A percentile compares a stretch with the other conserved stretches of the same genome.
Conservation (phyloP, 2,113 vertebrate species). For the Apaloderma vittatum region DNA sequence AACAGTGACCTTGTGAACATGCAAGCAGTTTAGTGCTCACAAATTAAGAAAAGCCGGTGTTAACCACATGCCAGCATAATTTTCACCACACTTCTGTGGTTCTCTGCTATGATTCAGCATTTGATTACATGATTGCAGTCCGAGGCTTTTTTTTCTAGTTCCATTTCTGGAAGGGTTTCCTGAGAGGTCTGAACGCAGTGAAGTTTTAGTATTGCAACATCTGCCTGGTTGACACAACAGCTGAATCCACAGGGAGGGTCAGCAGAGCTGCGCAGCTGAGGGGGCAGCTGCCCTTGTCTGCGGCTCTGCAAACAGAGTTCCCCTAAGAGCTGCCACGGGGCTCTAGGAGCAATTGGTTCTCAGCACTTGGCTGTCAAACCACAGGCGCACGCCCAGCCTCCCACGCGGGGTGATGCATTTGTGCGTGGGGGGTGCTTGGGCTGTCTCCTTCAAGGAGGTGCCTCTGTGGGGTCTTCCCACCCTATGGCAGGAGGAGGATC, state of each 20-base stretch:
- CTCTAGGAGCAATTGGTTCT: background rate
- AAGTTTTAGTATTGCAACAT: conserved; percentile 13
- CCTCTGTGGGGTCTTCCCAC: background rate
- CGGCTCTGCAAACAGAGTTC: background rate
- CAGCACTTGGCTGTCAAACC: background rate
- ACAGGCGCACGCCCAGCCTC: background rate
- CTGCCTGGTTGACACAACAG: background rate
- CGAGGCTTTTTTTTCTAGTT: background rate
- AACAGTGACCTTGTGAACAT: background rate
- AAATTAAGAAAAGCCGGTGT: background rate
- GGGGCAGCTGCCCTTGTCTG: background rate
- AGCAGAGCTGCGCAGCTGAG: background rate
- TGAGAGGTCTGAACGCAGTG: background rate
- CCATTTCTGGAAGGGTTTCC: conserved; percentile 31
- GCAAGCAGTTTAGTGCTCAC: background rate
- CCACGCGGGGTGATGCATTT: accelerated
- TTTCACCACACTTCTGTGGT: background rate
- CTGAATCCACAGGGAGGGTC: background rate
- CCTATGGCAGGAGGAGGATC: background rate
- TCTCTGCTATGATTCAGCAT: conserved; percentile 24
- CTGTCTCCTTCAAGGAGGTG: background rate
- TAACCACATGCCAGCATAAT: background rate
- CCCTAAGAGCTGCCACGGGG: background rate
- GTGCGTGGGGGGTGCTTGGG: accelerated
- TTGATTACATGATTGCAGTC: conserved; percentile 29